These are phyloP conservation scores for Syrista parreyssii DNA, from an alignment of 2,888 invertebrate species.

Conservation along the genomic window DNA sequence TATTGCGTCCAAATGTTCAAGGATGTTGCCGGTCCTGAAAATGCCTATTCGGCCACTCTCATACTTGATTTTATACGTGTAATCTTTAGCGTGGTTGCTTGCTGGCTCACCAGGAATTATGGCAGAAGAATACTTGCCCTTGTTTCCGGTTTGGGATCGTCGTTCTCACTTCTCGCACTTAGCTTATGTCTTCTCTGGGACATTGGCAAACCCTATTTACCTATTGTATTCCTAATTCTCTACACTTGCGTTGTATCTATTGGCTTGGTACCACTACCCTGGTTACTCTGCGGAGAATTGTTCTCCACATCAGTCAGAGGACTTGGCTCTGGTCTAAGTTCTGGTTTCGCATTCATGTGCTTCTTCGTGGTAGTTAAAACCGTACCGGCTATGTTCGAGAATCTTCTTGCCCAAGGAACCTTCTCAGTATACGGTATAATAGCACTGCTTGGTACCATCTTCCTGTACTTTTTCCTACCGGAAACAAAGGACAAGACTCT, in stretches of 20 bases:
- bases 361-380: slow-evolving; percentile 77
- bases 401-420: slow-evolving; percentile 72
- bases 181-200: slow-evolving; percentile 67
- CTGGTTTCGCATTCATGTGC: slow-evolving; percentile 74
- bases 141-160: slow-evolving; percentile 74
- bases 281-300: slow-evolving; percentile 81
- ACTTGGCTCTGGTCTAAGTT: slow-evolving; percentile 75
- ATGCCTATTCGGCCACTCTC: slow-evolving; percentile 76
- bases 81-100: slow-evolving; percentile 73
- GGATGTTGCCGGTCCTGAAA: slow-evolving; percentile 71
- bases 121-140: slow-evolving; percentile 75
- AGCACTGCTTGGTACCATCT: slow-evolving; percentile 70
- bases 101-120: slow-evolving; percentile 72
- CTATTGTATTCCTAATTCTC: slow-evolving; percentile 68
- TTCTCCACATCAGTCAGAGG: slow-evolving; percentile 75
- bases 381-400: slow-evolving; percentile 72
- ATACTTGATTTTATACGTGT: slow-evolving; percentile 75
- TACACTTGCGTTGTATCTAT: slow-evolving; percentile 73
- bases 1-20: slow-evolving; percentile 76
- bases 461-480: slow-evolving; percentile 73
- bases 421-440: slow-evolving; percentile 74
- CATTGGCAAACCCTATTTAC: slow-evolving; percentile 68
- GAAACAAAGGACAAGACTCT: slow-evolving; percentile 78
- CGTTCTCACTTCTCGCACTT: slow-evolving; percentile 71
- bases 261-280: slow-evolving; percentile 77